Conservation (phyloP, 2,888 invertebrate species). For the Drosophila nigricruria region DNA sequence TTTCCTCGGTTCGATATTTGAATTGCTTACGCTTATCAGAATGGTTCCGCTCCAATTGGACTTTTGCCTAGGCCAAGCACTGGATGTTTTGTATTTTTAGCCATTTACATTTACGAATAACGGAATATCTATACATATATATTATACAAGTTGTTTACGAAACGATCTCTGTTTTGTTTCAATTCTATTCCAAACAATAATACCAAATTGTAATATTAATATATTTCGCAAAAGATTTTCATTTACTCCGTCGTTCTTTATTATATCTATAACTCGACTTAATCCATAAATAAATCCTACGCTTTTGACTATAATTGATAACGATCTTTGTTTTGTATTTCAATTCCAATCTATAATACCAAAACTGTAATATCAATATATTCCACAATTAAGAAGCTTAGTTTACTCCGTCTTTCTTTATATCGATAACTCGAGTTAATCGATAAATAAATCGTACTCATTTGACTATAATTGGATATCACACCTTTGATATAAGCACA, state of each 20-base stretch:
- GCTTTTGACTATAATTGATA: not conserved
- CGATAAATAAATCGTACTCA: not conserved
- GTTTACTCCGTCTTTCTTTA: not conserved
- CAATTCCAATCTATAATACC: too few species aligned
- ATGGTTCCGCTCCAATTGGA: constrained; percentile 16
- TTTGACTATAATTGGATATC: not conserved
- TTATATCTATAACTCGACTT: not conserved
- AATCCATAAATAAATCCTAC: not conserved
- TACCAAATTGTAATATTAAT: not conserved
- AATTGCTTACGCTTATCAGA: constrained; percentile 32
- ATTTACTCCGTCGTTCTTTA: not conserved
- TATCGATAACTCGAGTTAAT: not conserved
- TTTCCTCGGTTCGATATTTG: constrained; percentile 29
- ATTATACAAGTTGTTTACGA: not conserved
- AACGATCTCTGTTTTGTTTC: not conserved
- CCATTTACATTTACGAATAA: constrained; percentile 5
- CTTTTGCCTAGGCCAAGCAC: not conserved
- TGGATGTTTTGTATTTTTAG: constrained; percentile 11
- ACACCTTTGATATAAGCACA: not conserved
- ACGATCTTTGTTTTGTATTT: too few species aligned
- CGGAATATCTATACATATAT: not conserved
- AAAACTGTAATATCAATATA: not conserved
- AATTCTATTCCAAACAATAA: too few species aligned
- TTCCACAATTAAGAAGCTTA: not conserved
- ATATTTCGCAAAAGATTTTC: too few species aligned